A percentile compares a stretch with the other conserved stretches of the same genome.
Evolutionary conservation across 2,113 vertebrate genomes (phyloP).

Genomic region (Proterorhinus semilunaris): DNA sequence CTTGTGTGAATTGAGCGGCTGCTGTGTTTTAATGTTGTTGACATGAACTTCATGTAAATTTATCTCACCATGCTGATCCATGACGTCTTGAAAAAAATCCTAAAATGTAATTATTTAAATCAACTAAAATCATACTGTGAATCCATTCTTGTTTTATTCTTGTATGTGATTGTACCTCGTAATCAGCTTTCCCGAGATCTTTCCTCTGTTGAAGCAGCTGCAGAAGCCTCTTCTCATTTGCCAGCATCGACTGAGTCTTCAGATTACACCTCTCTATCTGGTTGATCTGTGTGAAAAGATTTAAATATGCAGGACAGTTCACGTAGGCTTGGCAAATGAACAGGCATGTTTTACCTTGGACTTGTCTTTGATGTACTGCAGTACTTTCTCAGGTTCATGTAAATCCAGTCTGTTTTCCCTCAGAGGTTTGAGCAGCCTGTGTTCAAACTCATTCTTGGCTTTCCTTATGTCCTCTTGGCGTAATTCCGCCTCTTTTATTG

Average conservation of each 20-base stretch:
- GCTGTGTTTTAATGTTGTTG: constrained; percentile 34
- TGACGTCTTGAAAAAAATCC: constrained; percentile 40
- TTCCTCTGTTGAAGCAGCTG: constrained; percentile 50
- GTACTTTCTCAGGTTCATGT: constrained; percentile 42
- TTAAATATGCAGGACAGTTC: too few relatives aligned
- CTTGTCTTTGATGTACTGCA: constrained; percentile 38
- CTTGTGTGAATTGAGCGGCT: constrained; percentile 43
- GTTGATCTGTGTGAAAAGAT: constrained; percentile 18
- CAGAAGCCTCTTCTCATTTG: constrained; percentile 38
- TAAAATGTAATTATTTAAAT: constrained; percentile 2
- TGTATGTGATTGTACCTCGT: constrained; percentile 36
- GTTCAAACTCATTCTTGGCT: constrained; percentile 44
- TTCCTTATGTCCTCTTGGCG: constrained; percentile 42
- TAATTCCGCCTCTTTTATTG: constrained; percentile 39
- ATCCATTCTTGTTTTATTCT: neutral
- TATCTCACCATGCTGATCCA: constrained; percentile 6
- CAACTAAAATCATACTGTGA: neutral
- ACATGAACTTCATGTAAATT: constrained; percentile 31
- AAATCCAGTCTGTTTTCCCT: constrained; percentile 28
- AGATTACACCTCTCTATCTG: constrained; percentile 39
- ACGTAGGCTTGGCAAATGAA: neutral
- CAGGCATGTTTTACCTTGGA: constrained; percentile 34
- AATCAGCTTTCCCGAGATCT: constrained; percentile 22
- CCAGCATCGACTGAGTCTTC: constrained; percentile 43
- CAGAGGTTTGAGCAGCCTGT: constrained; percentile 7